Conservation (phyloP, 1,140 invertebrate species). For the Dryas iulia region DNA sequence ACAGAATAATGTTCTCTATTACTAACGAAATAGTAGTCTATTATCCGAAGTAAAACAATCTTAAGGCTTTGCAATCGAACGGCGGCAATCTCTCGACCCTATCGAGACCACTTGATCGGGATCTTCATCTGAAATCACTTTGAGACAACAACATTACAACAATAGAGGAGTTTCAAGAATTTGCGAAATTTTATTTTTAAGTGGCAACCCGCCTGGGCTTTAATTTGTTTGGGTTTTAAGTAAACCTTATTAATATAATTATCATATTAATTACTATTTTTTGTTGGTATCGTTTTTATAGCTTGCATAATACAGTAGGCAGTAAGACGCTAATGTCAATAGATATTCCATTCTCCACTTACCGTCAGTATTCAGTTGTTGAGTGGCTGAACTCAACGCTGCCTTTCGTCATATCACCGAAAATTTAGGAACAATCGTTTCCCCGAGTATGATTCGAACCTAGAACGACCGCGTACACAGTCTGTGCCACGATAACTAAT, state of each 20-base stretch:
- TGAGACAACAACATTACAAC: constrained; percentile 17
- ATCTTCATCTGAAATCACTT: constrained; percentile 25
- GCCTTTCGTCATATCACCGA: no score
- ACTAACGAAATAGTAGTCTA: background rate
- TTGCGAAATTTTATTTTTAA: background rate
- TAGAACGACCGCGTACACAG: no score
- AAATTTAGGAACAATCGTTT: no score
- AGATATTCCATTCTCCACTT: no score
- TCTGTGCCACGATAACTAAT: no score
- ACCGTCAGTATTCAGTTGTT: no score
- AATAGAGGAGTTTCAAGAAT: constrained; percentile 7
- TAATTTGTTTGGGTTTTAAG: background rate
- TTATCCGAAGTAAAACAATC: constrained; percentile 23
- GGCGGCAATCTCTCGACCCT: constrained; percentile 18
- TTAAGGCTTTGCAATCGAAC: constrained; percentile 17
- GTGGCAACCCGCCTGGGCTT: background rate
- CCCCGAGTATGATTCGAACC: no score
- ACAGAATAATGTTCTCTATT: background rate
- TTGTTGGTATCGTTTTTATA: no score
- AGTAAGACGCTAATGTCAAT: no score
- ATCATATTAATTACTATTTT: background rate
- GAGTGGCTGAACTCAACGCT: no score
- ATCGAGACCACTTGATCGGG: constrained; percentile 22
- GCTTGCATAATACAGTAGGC: no score
- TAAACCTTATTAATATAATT: background rate